Percentiles rank a stretch among this genome's conserved stretches.
Conservation (phyloP, 2,888 invertebrate genomes). For the Amiota mariae region DNA sequence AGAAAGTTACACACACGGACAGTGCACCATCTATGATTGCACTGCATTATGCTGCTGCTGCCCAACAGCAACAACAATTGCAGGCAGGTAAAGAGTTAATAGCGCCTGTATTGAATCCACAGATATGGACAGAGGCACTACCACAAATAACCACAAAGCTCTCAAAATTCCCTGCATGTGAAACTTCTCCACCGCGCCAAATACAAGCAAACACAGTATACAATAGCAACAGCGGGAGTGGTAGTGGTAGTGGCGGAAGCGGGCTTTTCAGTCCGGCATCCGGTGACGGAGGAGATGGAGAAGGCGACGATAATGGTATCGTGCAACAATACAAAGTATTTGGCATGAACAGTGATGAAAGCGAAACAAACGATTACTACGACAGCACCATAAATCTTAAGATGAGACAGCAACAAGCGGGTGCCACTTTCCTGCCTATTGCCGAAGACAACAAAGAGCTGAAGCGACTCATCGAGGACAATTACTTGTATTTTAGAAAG, state of each 20-base stretch:
- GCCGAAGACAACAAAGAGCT: conserved; percentile 73
- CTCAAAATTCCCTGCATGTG: background rate
- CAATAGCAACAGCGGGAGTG: conserved; percentile 53
- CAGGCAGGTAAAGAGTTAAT: conserved; percentile 44
- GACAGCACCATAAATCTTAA: conserved; percentile 55
- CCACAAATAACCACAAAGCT: conserved; percentile 42
- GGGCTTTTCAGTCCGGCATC: conserved; percentile 53
- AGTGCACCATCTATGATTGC: conserved; percentile 74
- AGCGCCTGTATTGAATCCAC: conserved; percentile 58
- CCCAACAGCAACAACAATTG: conserved; percentile 59
- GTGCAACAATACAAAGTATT: conserved; percentile 42
- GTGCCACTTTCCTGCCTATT: conserved; percentile 66
- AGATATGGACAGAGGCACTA: conserved; percentile 61
- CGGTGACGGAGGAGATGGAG: conserved; percentile 37
- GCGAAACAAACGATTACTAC: conserved; percentile 67
- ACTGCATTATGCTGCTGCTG: conserved; percentile 63
- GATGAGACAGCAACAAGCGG: conserved; percentile 44
- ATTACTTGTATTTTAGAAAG: conserved; percentile 72
- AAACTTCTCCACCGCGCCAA: background rate
- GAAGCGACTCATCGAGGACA: conserved; percentile 73
- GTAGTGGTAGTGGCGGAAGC: conserved; percentile 62
- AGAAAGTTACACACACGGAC: conserved; percentile 74
- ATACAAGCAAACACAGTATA: conserved; percentile 39
- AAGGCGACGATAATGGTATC: conserved; percentile 35
- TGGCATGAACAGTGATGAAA: conserved; percentile 65